Evolutionary conservation across 2,888 invertebrate genomes (phyloP).

Genomic region (Drosophila aldrichi): DNA sequence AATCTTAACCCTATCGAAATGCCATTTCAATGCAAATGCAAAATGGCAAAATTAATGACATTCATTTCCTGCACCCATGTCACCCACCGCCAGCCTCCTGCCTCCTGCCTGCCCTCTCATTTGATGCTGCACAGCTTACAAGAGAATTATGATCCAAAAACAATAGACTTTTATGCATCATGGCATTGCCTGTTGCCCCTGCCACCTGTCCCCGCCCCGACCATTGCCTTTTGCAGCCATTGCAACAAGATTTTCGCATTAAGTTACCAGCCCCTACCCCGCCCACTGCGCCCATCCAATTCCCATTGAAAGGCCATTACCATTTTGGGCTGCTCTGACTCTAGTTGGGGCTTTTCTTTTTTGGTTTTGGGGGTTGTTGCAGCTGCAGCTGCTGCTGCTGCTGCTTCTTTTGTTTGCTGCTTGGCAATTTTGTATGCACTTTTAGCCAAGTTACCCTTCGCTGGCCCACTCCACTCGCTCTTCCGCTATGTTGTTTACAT

Average conservation of each 20-base stretch:
- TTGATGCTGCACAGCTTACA: conserved; percentile 65
- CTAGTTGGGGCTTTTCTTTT: conserved; percentile 67
- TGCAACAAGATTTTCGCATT: conserved; percentile 81
- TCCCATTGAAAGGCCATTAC: conserved; percentile 72
- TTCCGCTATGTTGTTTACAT: conserved; percentile 75
- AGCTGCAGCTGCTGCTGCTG: conserved; percentile 47
- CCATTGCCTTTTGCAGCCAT: conserved; percentile 43
- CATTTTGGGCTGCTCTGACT: conserved; percentile 51
- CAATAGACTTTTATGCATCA: conserved; percentile 78
- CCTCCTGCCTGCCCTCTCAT: conserved; percentile 17
- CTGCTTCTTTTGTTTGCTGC: conserved; percentile 67
- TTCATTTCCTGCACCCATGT: conserved; percentile 72
- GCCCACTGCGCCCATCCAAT: conserved; percentile 11
- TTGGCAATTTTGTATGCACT: conserved; percentile 79
- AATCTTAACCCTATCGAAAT: conserved; percentile 79
- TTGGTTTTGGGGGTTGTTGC: conserved; percentile 40
- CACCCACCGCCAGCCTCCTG: background rate
- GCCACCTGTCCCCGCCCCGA: background rate
- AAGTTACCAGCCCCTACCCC: conserved; percentile 41
- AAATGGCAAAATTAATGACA: conserved; percentile 81
- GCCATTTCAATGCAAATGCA: conserved; percentile 80
- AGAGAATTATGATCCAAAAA: conserved; percentile 80
- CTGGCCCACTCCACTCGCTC: background rate
- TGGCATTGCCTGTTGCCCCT: conserved; percentile 15
- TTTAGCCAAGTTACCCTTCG: conserved; percentile 48